Base-by-base conservation (phyloP, 1,140 invertebrate species). In the Pogonomyrmex californicus region DNA sequence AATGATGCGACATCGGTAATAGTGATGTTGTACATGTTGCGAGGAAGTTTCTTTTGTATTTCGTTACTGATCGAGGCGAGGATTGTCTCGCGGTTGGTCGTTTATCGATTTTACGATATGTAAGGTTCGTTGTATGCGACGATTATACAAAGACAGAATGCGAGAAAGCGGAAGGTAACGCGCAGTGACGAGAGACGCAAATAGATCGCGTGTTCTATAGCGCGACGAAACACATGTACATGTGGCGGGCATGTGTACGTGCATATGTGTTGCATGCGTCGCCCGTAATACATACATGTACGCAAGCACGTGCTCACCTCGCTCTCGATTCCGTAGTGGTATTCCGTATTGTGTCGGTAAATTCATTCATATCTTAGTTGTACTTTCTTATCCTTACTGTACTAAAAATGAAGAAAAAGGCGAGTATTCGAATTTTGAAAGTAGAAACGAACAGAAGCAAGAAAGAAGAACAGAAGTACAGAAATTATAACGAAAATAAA, bases 21-120 rank as follows among this genome's bases (percentile, higher is more conserved):
- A 81, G 65, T 49, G 65, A 83, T 49, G 62, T 23, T 23, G 23
- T 23, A 83, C 54, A 79, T 17, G n/a, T 66, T 58, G 47, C 36
- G 38, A 17, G 36, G 36, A 66, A 36, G 2, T 79, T 49, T 78
- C 23, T 60, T 49, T 82, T 73, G 66, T 56, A 58, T 47, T 62
- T 60, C n/a, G 41, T 83, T 62, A 60, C 56, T 73, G 56, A 75
- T 60, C 30, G 79, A 83, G 30, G 51, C 66, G 66, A 60, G 79
- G 2, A 75, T 75, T 75, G 66, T 83, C 41, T 83, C 41, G 41
- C 66, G 78, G 38, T 17, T 60, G 51, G 54, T 58, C 51, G 33
- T 83, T 83, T 83, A 75, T 83, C 68, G 66, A 82, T 82, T 82
- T 82, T 73, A 82, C 79, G 30, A 83, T 75, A 75, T 83, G 65